Evolutionary conservation across 2,888 invertebrate genomes (phyloP).

Genomic region (Erebia ligea): DNA sequence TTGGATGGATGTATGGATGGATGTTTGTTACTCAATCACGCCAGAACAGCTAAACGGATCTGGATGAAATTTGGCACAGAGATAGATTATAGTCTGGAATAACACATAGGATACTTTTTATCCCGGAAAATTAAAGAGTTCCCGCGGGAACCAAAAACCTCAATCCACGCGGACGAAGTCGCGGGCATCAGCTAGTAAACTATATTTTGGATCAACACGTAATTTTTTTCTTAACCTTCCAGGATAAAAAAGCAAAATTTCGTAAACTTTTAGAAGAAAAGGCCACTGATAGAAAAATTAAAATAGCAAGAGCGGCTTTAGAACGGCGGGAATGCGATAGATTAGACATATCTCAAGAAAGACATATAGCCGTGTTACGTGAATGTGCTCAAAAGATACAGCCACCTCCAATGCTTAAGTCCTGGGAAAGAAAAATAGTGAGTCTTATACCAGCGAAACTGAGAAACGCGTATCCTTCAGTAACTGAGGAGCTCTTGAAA

Average conservation of each 20-base stretch:
- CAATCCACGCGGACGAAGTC: no score
- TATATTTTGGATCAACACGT: background rate
- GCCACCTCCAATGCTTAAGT: conserved; percentile 84
- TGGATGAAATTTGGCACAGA: no score
- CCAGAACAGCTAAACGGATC: no score
- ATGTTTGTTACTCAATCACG: no score
- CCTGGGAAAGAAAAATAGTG: conserved; percentile 85
- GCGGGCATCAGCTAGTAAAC: no score
- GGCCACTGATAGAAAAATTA: conserved; percentile 66
- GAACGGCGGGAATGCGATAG: conserved; percentile 69
- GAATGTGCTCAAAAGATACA: conserved; percentile 82
- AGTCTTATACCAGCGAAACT: conserved; percentile 80
- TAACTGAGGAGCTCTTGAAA: conserved; percentile 78
- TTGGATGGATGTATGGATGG: no score
- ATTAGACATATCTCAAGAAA: conserved; percentile 74
- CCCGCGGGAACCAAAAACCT: no score
- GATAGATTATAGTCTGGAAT: no score
- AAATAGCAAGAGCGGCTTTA: conserved; percentile 58
- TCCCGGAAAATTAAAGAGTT: no score
- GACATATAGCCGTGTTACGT: conserved; percentile 81
- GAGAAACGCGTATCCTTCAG: conserved; percentile 79
- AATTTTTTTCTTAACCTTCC: conserved; percentile 43
- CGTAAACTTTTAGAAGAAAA: conserved; percentile 69
- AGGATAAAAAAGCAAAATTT: conserved; percentile 74
- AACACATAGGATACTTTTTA: no score